These are phyloP conservation scores for Acanthopleura granulata DNA, from an alignment of 2,888 invertebrate genomes.

Conservation along the genomic window DNA sequence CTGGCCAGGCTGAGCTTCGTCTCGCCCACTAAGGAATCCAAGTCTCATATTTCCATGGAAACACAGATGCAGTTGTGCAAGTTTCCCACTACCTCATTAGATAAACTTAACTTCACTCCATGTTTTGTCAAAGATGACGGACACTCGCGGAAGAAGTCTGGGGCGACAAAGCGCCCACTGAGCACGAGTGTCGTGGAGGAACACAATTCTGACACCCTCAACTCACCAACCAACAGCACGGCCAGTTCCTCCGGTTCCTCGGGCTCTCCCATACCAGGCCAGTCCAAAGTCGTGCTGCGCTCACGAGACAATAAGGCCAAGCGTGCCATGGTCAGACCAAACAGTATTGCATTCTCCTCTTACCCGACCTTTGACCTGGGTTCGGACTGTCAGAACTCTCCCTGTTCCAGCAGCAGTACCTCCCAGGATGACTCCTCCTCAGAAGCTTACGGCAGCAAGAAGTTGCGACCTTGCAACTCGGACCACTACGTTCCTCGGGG, in stretches of 20 bases:
- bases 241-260: slow-evolving; percentile 39
- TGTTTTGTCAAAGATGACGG: slow-evolving; percentile 55
- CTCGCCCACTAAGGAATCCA: slow-evolving; percentile 31
- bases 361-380: slow-evolving; percentile 63
- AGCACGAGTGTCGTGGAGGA: slow-evolving; percentile 26
- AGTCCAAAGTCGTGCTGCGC: slow-evolving; percentile 50
- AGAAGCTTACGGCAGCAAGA: slow-evolving; percentile 51
- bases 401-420: slow-evolving; percentile 41
- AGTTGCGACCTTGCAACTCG: slow-evolving; percentile 39
- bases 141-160: background rate
- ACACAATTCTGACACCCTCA: background rate
- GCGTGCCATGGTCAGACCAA: slow-evolving; percentile 57
- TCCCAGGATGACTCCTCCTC: slow-evolving; percentile 51
- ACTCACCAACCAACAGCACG: slow-evolving; percentile 28
- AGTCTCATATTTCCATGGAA: slow-evolving; percentile 28
- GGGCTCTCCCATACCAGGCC: slow-evolving; percentile 29
- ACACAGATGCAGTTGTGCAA: slow-evolving; percentile 33
- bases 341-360: slow-evolving; percentile 67
- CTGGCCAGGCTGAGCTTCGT: slow-evolving; percentile 68
- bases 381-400: slow-evolving; percentile 47
- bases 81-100: slow-evolving; percentile 66
- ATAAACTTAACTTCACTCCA: slow-evolving; percentile 67
- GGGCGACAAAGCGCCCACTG: slow-evolving; percentile 35
- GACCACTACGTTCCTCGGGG: slow-evolving; percentile 36
- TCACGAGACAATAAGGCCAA: slow-evolving; percentile 59